Evolutionary conservation across 2,113 vertebrate genomes (phyloP), one percentile per base, ranked within the genome.

Genomic region (Neogale vison): DNA sequence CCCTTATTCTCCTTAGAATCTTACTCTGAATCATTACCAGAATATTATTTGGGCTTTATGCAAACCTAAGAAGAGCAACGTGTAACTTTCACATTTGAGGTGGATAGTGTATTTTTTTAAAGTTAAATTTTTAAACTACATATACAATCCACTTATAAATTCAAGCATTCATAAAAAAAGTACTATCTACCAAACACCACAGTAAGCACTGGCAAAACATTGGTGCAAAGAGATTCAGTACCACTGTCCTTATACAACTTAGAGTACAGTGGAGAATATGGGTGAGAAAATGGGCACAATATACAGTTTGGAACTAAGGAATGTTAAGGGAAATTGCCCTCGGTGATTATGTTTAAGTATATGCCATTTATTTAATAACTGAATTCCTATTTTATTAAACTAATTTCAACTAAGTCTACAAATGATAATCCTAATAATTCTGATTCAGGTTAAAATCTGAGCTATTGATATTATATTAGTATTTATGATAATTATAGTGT

Each of bases 341-440:
- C 59, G 42, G 24, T n/a, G 69, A 76, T 69, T 39, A 81, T 15
- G 26, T 42, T 72, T 69, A 83, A 93, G 14, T 18, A 29, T 23
- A 34, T 45, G 61, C 36, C 71, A 90, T 39, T 55, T 88, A 65
- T 84, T 95, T 39, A 84, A 88, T 61, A 90, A 76, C 3, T 21
- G 8, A 52, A 55, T 83, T 82, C 79, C 90, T 88, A 52, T 85
- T 90, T 96, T 74, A 50, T 42, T 88, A 57, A 93, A 81, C 61
- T 36, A 15, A 96, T 72, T 96, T 87, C 61, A 85, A 52, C 14
- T 95, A 92, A 90, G 67, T 83, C 79, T 83, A 69, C 17, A 67
- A 65, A 47, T 50, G 55, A 82, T 20, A 39, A 91, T 65, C 59
- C 47, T 71, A 74, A 47, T 87, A 95, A 52, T 71, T 95, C 3